Evolutionary conservation across 2,888 invertebrate species (phyloP).

Genomic region (Dorcus hopei): DNA sequence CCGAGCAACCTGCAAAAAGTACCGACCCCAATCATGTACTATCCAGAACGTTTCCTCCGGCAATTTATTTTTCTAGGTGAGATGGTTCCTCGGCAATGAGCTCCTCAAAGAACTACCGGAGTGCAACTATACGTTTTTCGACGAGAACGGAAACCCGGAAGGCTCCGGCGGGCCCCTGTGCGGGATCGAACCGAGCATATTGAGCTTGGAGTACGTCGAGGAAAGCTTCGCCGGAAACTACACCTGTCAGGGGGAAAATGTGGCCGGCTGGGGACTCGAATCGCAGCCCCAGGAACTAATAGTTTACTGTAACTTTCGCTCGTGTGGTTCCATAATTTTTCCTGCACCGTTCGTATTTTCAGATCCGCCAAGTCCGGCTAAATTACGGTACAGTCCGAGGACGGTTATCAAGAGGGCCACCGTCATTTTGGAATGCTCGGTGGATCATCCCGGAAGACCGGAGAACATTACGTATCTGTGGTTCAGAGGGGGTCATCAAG

Average conservation of each 20-base stretch:
- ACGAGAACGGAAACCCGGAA: conserved; percentile 45
- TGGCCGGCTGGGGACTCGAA: conserved; percentile 82
- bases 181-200: conserved; percentile 81
- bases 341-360: not conserved
- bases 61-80: conserved; percentile 39
- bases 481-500: conserved; percentile 72
- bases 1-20: conserved; percentile 71
- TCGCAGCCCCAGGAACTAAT: conserved; percentile 75
- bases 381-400: conserved; percentile 69
- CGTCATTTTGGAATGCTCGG: conserved; percentile 78
- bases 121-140: conserved; percentile 58
- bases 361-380: conserved; percentile 86
- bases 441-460: conserved; percentile 81
- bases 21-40: not conserved
- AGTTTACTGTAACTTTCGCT: conserved; percentile 66
- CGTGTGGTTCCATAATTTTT: not conserved
- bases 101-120: conserved; percentile 82
- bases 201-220: conserved; percentile 80
- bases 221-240: conserved; percentile 91
- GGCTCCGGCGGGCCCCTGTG: conserved; percentile 63
- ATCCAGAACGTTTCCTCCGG: not conserved
- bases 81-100: conserved; percentile 84
- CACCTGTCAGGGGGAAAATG: conserved; percentile 86
- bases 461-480: conserved; percentile 72
- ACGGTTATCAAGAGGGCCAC: conserved; percentile 78